Percentiles rank a stretch among this genome's conserved stretches.
These are phyloP conservation scores for Sciurus carolinensis DNA, from an alignment of 2,797 vertebrate species.

Conservation along the genomic window DNA sequence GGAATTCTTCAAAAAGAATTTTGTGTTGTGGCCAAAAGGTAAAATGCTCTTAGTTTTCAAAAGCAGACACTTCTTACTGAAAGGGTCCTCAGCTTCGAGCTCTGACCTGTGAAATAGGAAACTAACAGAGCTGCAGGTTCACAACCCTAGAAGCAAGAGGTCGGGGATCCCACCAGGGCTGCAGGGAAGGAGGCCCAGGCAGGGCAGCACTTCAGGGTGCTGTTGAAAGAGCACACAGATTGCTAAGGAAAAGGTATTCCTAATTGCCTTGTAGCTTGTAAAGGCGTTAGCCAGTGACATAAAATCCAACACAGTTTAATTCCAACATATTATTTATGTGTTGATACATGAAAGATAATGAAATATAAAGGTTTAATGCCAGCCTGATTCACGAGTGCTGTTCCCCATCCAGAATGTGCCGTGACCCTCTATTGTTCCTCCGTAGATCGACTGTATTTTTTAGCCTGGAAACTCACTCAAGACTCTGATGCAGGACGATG, in stretches of 20 bases:
- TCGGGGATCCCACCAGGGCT: conserved; percentile 76
- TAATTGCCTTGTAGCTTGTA: conserved; percentile 86
- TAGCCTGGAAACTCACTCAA: not conserved
- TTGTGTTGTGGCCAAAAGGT: conserved; percentile 83
- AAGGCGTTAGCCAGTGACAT: conserved; percentile 86
- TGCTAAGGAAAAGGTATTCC: conserved; percentile 87
- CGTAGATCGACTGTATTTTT: not conserved
- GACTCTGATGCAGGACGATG: no score
- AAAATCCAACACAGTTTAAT: conserved; percentile 86
- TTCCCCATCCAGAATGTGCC: not conserved
- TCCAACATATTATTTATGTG: conserved; percentile 88
- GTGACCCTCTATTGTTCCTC: not conserved
- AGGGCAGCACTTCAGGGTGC: conserved; percentile 84
- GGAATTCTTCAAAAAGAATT: conserved; percentile 86
- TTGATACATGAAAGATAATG: conserved; percentile 86
- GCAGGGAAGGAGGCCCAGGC: conserved; percentile 85
- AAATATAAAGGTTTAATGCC: conserved; percentile 86
- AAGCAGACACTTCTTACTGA: conserved; percentile 73
- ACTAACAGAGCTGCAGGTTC: conserved; percentile 76
- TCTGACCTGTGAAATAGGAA: conserved; percentile 78
- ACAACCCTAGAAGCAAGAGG: conserved; percentile 64
- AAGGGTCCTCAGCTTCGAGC: conserved; percentile 82
- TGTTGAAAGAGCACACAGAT: conserved; percentile 85
- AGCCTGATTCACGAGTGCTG: conserved; percentile 16
- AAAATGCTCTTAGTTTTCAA: conserved; percentile 70